A percentile compares a stretch with the other conserved stretches of the same genome.
Conservation (phyloP, 2,888 invertebrate species). For the Folsomia manolachei region DNA sequence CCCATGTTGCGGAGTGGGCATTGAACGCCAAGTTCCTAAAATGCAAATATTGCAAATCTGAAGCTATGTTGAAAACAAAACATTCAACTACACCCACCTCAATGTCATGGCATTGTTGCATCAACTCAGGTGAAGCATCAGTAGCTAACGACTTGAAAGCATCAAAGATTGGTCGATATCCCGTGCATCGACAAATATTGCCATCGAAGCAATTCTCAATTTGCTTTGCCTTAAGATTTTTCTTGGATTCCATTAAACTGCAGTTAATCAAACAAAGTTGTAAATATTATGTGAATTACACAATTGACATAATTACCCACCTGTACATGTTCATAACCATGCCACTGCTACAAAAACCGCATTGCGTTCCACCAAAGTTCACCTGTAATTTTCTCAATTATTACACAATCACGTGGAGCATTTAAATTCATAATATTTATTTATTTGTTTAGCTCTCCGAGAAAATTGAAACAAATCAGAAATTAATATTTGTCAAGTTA, state of each 20-base stretch:
- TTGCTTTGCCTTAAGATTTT: slow-evolving; percentile 53
- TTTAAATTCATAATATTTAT: too few species aligned
- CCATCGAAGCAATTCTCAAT: slow-evolving; percentile 61
- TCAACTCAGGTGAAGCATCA: slow-evolving; percentile 58
- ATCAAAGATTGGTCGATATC: slow-evolving; percentile 69
- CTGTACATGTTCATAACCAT: slow-evolving; percentile 65
- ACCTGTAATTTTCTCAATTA: too few species aligned
- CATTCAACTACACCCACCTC: slow-evolving; percentile 52
- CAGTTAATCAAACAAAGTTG: not conserved
- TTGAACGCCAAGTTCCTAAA: not conserved
- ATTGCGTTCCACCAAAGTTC: slow-evolving; percentile 53
- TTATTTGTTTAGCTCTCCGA: too few species aligned
- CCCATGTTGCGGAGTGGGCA: not conserved
- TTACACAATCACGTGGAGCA: too few species aligned
- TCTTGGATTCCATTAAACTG: not conserved
- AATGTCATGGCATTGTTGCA: slow-evolving; percentile 57
- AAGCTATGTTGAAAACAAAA: not conserved
- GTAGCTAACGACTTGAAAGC: slow-evolving; percentile 71
- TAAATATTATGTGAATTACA: slow-evolving; percentile 1
- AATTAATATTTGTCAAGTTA: too few species aligned
- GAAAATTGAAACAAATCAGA: too few species aligned
- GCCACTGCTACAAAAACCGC: slow-evolving; percentile 73
- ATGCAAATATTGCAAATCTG: not conserved
- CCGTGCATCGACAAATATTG: slow-evolving; percentile 1
- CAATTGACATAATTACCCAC: too few species aligned